Evolutionary conservation across 2,888 invertebrate genomes (phyloP), one percentile per base, ranked within the genome.

Genomic region (Beris morrisii): DNA sequence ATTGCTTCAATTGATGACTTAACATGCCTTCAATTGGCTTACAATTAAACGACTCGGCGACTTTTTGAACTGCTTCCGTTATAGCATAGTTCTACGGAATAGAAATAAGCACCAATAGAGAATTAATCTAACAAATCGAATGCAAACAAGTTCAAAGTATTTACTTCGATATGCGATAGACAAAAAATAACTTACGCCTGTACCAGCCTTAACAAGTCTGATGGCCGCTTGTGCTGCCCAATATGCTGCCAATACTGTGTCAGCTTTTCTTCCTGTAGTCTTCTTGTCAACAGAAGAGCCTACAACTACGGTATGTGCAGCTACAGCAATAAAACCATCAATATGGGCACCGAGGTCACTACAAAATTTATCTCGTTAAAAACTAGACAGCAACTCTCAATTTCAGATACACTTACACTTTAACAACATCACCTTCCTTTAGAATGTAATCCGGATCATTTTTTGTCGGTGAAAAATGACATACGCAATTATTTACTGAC

Each of bases 401-500:
- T 45, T 9, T 15, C 5, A 11, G 38, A 7, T 3, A n/a, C 73
- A 87, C 92, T 88, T 85, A 97, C 95, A 97, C 91, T 89, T 99
- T 99, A 67, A 96, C 96, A 74, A 99, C 84, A 84, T 99, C 98
- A 67, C 93, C 96, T 74, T 91, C 88, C 81, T 95, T 92, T 66
- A 98, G 82, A 70, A 86, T 84, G 73, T 88, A 89, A 81, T 95
- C 95, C 13, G 90, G 85, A 83, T 99, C 99, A 81, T 92, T 94
- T 73, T 91, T 90, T 71, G 97, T 88, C 30, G 99, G 99, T 58
- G 98, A 98, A 81, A 91, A 99, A 82, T 99, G 99, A 82, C 99
- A 99, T 80, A 99, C 95, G 83, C 97, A 97, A 82, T 99, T 97
- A 84, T 99, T 99, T 66, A 97, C 91, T 22, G 97, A 98, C 70